A percentile compares a stretch with the other conserved stretches of the same genome.
Evolutionary conservation across 1,140 invertebrate genomes (phyloP).

Genomic region (Coptotermes formosanus): DNA sequence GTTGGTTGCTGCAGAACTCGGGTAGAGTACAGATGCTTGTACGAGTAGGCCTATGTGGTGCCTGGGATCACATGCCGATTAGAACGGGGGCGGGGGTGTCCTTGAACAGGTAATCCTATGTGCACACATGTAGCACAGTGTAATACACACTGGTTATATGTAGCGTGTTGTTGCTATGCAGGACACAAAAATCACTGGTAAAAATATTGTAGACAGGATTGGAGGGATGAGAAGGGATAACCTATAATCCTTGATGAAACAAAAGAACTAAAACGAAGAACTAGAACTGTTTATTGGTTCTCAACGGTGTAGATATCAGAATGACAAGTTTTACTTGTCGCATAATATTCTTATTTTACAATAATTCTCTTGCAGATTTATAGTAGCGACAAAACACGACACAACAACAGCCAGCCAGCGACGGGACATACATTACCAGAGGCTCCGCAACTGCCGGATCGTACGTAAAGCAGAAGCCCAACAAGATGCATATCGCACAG

Average conservation of each 20-base stretch:
- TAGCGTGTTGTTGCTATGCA: background rate
- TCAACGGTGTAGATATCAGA: background rate
- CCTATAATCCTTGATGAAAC: background rate
- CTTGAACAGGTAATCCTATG: background rate
- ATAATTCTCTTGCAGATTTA: background rate
- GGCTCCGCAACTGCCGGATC: background rate
- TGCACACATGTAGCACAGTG: background rate
- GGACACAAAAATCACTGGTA: background rate
- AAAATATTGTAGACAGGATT: background rate
- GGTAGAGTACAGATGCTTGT: background rate
- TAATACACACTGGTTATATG: background rate
- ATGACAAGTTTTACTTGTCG: background rate
- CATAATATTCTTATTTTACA: slow-evolving; percentile 8
- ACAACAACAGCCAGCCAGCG: background rate
- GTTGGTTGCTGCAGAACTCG: no score
- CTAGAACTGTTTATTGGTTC: background rate
- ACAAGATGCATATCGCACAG: background rate
- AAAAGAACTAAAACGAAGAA: background rate
- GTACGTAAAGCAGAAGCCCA: background rate
- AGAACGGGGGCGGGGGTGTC: background rate
- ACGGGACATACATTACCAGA: background rate
- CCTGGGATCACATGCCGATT: background rate
- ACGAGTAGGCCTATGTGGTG: background rate
- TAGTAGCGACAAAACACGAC: background rate
- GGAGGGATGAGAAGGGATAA: background rate